Conservation (phyloP, 2,888 invertebrate species). For the Epirrita christyi region DNA sequence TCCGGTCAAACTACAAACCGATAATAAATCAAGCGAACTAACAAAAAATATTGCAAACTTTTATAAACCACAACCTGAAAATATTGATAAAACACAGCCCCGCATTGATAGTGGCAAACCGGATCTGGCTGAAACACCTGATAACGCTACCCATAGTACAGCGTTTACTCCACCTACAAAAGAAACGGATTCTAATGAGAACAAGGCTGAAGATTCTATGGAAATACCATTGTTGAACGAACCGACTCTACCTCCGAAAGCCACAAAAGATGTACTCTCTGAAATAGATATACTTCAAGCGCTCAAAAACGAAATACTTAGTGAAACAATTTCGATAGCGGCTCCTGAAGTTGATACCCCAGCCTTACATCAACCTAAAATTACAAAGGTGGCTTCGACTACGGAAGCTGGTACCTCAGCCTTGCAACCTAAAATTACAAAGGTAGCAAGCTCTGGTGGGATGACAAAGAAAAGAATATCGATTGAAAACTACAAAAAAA, state of each 20-base stretch:
- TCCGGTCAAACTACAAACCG: constrained; percentile 1
- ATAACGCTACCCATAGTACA: constrained; percentile 1
- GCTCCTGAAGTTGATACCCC: constrained; percentile 61
- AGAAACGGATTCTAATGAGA: constrained; percentile 12
- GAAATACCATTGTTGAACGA: constrained; percentile 70
- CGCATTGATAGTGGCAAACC: neutral
- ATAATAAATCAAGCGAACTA: constrained; percentile 1
- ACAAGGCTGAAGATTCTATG: constrained; percentile 30
- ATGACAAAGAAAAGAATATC: constrained; percentile 75
- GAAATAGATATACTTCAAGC: constrained; percentile 80
- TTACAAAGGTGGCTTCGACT: constrained; percentile 66
- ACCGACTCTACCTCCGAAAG: constrained; percentile 44
- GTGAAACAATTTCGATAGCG: constrained; percentile 61
- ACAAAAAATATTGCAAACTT: constrained; percentile 58
- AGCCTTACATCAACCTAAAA: constrained; percentile 72
- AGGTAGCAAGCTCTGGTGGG: constrained; percentile 64
- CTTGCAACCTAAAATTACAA: constrained; percentile 71
- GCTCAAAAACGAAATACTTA: constrained; percentile 76
- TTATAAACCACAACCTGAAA: constrained; percentile 55
- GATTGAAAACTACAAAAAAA: constrained; percentile 78
- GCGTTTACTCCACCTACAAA: neutral
- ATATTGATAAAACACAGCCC: constrained; percentile 8
- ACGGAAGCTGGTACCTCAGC: constrained; percentile 60
- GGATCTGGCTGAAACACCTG: constrained; percentile 8
- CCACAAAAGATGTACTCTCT: constrained; percentile 59